These are phyloP conservation scores for Eumeta japonica DNA, from an alignment of 1,140 invertebrate genomes.

Conservation along the genomic window DNA sequence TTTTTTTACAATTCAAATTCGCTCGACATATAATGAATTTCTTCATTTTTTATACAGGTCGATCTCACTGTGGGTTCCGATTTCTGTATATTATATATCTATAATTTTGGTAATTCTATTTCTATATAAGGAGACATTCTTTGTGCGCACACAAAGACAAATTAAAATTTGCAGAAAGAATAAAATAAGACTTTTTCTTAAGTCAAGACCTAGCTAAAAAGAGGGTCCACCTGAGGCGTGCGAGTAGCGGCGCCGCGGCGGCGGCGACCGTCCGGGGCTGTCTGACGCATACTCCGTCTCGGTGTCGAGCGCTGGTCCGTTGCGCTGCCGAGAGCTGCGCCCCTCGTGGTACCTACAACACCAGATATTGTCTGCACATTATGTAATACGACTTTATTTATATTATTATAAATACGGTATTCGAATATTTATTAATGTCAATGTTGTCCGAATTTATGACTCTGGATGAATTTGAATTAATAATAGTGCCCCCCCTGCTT, in stretches of 20 bases:
- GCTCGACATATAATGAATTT: too few relatives aligned
- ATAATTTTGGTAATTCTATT: too few relatives aligned
- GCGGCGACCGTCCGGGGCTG: conserved; percentile 28
- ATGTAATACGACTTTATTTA: too few relatives aligned
- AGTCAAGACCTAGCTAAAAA: too few relatives aligned
- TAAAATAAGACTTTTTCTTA: too few relatives aligned
- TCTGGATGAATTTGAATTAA: background rate
- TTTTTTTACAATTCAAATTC: too few relatives aligned
- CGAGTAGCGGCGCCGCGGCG: conserved; percentile 28
- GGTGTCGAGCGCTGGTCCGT: conserved; percentile 27
- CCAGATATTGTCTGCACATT: background rate
- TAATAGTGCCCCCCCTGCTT: background rate
- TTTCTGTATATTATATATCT: too few relatives aligned
- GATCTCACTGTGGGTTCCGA: too few relatives aligned
- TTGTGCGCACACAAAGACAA: too few relatives aligned
- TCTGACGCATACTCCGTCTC: conserved; percentile 46
- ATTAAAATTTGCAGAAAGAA: too few relatives aligned
- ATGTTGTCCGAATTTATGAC: background rate
- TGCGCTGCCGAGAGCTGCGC: conserved; percentile 26
- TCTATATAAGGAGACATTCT: too few relatives aligned
- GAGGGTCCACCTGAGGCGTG: conserved; percentile 38
- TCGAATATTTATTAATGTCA: background rate
- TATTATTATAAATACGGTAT: conserved; percentile 1
- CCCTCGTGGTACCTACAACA: conserved; percentile 26
- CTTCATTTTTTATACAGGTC: too few relatives aligned